These are phyloP conservation scores for Peromyscus maniculatus DNA, from an alignment of 2,113 vertebrate species.

Conservation along the genomic window DNA sequence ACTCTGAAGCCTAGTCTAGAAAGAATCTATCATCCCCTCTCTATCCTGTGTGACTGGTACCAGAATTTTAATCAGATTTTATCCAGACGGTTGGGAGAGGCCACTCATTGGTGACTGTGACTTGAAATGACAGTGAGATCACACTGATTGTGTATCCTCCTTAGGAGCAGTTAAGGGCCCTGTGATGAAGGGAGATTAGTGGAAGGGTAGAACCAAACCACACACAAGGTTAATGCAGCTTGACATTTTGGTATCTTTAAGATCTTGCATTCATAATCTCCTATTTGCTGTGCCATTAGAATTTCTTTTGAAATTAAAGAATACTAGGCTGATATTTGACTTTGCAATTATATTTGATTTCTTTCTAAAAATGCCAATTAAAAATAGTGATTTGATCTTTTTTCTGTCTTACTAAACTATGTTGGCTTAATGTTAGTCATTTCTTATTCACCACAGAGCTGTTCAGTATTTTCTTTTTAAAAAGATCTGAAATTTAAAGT, in stretches of 20 bases:
- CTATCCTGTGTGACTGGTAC: neutral
- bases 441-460: slow-evolving; percentile 31
- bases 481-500: slow-evolving; percentile 19
- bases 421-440: slow-evolving; percentile 8
- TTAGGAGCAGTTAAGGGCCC: neutral
- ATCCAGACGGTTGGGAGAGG: neutral
- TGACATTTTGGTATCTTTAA: neutral
- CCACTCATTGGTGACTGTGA: neutral
- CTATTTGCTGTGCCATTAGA: slow-evolving; percentile 44
- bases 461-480: slow-evolving; percentile 18
- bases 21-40: neutral
- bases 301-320: slow-evolving; percentile 1
- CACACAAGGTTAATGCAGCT: neutral
- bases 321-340: neutral
- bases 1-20: neutral
- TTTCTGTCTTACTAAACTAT: slow-evolving; percentile 32
- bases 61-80: slow-evolving; percentile 6
- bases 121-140: slow-evolving; percentile 13
- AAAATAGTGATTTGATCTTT: slow-evolving; percentile 41
- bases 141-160: neutral
- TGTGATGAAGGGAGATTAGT: neutral
- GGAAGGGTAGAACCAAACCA: neutral
- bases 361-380: slow-evolving; percentile 44
- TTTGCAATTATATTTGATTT: slow-evolving; percentile 37
- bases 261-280: neutral